A percentile compares a stretch with the other conserved stretches of the same genome.
Conservation (phyloP, 2,113 vertebrate genomes). For the Irena cyanogastra region DNA sequence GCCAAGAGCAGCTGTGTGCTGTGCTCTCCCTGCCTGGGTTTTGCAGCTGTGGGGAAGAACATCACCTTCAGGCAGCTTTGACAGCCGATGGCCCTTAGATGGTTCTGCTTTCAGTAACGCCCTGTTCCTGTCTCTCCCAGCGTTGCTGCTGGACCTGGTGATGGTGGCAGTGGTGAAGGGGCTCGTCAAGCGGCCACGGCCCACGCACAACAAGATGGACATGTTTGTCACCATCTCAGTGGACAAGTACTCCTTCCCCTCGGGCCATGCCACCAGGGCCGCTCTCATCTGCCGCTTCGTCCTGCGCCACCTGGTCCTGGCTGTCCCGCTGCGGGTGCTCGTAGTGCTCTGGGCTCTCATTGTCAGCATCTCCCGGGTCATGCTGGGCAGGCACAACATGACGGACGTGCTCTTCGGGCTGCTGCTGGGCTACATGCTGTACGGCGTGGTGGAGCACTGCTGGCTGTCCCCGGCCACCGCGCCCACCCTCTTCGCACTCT, state of each 20-base stretch:
- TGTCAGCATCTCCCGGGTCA: conserved; percentile 88
- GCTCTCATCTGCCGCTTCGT: conserved; percentile 90
- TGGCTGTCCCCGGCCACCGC: conserved; percentile 87
- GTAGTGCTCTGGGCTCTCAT: conserved; percentile 87
- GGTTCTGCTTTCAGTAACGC: background rate
- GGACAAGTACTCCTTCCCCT: conserved; percentile 96
- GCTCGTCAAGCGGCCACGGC: conserved; percentile 86
- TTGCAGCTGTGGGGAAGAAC: background rate
- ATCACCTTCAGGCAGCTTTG: background rate
- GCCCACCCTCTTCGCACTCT: conserved; percentile 79
- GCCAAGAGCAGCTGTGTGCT: background rate
- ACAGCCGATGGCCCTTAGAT: background rate
- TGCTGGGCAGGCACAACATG: conserved; percentile 95
- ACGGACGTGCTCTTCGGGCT: conserved; percentile 91
- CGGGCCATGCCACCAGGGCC: conserved; percentile 91
- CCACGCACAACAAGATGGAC: conserved; percentile 94
- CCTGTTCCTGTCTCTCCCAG: conserved; percentile 60
- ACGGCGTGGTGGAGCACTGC: conserved; percentile 87
- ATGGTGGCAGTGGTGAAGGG: conserved; percentile 87
- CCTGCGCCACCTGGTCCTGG: conserved; percentile 91
- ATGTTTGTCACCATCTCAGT: conserved; percentile 96
- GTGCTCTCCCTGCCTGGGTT: background rate
- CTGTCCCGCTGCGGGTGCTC: conserved; percentile 86
- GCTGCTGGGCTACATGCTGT: conserved; percentile 90
- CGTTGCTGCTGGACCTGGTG: conserved; percentile 86